Conservation (phyloP, 2,797 vertebrate species). For the Poeciliopsis paucimaculata region DNA sequence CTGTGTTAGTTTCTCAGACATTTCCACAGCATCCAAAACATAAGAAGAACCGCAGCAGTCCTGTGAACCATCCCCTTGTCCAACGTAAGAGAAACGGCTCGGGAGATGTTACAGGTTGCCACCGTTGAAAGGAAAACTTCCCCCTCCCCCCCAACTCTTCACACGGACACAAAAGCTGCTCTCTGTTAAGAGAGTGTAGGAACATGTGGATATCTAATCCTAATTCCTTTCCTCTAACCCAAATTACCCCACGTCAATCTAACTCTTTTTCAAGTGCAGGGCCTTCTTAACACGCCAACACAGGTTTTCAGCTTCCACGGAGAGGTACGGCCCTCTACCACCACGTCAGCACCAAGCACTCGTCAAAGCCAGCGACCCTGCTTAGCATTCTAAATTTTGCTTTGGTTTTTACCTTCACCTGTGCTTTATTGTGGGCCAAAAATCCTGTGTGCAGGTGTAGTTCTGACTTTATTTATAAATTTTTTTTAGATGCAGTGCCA, state of each 20-base stretch:
- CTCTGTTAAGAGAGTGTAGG: constrained; percentile 73
- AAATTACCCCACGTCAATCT: constrained; percentile 85
- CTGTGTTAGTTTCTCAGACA: constrained; percentile 73
- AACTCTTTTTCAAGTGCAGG: constrained; percentile 87
- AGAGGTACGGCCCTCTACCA: constrained; percentile 80
- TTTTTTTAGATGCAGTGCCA: constrained; percentile 1
- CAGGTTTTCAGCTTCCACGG: constrained; percentile 85
- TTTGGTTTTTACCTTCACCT: constrained; percentile 64
- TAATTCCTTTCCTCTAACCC: constrained; percentile 87
- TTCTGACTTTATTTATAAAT: constrained; percentile 49
- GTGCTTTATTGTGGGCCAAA: constrained; percentile 75
- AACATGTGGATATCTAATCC: constrained; percentile 83
- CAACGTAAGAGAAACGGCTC: constrained; percentile 64
- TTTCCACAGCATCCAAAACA: constrained; percentile 79
- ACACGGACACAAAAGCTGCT: constrained; percentile 69
- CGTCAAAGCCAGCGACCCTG: constrained; percentile 75
- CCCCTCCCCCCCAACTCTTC: constrained; percentile 54
- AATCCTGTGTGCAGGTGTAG: constrained; percentile 80
- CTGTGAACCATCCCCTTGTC: constrained; percentile 63
- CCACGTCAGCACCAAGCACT: constrained; percentile 76
- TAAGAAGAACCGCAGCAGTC: constrained; percentile 69
- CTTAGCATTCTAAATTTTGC: constrained; percentile 69
- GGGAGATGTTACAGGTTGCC: constrained; percentile 81
- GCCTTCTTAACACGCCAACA: constrained; percentile 80
- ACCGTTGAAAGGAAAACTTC: constrained; percentile 65